These are phyloP conservation scores for Octonoba sinensis DNA, from an alignment of 2,888 invertebrate genomes.

Conservation along the genomic window DNA sequence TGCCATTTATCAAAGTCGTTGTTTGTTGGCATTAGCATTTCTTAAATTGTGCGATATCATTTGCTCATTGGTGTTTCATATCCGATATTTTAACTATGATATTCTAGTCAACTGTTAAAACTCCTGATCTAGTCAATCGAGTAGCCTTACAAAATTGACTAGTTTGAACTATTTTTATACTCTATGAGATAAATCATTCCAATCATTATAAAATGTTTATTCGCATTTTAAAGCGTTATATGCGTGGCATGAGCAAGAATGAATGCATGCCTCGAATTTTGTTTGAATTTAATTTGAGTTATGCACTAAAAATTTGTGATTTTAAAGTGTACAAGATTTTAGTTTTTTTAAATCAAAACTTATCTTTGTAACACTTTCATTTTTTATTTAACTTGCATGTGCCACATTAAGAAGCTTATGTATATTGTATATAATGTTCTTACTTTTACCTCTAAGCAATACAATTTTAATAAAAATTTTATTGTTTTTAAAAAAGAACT, in stretches of 20 bases:
- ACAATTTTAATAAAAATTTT: conserved; percentile 12
- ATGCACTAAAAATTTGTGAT: not conserved
- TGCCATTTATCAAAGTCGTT: conserved; percentile 63
- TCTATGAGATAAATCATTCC: conserved; percentile 38
- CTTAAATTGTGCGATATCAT: conserved; percentile 37
- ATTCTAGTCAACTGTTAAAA: conserved; percentile 58
- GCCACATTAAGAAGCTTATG: conserved; percentile 16
- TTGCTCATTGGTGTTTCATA: conserved; percentile 59
- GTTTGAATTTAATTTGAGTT: conserved; percentile 4
- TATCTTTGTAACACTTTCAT: conserved; percentile 49
- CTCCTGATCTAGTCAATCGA: conserved; percentile 54
- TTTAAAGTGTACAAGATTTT: conserved; percentile 53
- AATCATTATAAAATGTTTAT: conserved; percentile 16
- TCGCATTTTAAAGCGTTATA: conserved; percentile 12
- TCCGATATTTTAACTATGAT: conserved; percentile 53
- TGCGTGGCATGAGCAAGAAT: not conserved
- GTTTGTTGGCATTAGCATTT: conserved; percentile 48
- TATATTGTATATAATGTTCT: conserved; percentile 17
- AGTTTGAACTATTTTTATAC: conserved; percentile 58
- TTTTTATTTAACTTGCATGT: conserved; percentile 9
- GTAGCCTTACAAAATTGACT: conserved; percentile 59
- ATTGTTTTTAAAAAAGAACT: conserved; percentile 2
- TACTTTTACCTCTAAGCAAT: conserved; percentile 16
- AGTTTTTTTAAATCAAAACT: conserved; percentile 43
- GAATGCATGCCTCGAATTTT: not conserved